Conservation (phyloP, 1,140 invertebrate species). For the Platyscapa corneri region DNA sequence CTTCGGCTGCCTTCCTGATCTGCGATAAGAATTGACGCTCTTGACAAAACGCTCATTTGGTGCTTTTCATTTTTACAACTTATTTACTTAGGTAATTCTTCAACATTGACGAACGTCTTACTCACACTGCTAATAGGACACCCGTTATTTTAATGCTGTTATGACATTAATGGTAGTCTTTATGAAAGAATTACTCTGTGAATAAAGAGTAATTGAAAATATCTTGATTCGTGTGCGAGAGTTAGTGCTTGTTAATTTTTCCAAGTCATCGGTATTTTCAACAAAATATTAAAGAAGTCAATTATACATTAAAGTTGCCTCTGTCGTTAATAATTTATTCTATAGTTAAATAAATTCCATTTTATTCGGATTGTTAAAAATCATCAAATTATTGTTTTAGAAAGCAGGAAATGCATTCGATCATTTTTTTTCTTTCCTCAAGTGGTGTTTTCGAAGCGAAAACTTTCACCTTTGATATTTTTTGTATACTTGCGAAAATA, state of each 20-base stretch:
- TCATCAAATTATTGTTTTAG: not conserved
- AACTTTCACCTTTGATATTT: constrained; percentile 4
- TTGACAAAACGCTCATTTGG: not conserved
- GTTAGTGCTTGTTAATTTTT: too few species aligned
- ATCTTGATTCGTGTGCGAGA: too few species aligned
- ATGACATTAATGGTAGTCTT: too few species aligned
- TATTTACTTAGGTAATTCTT: not conserved
- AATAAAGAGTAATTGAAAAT: too few species aligned
- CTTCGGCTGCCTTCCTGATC: not conserved
- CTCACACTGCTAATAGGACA: not conserved
- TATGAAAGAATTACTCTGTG: too few species aligned
- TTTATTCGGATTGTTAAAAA: not conserved
- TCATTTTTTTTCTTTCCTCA: not conserved
- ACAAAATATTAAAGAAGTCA: too few species aligned
- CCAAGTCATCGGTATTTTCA: too few species aligned
- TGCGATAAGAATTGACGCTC: not conserved
- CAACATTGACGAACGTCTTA: not conserved
- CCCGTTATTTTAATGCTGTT: too few species aligned
- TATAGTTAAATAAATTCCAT: not conserved
- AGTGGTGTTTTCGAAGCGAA: not conserved
- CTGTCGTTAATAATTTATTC: too few species aligned
- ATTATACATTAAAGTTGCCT: not conserved
- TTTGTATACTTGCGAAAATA: not conserved
- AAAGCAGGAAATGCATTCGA: not conserved
- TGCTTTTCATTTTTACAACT: not conserved